Conservation (phyloP, 1,140 invertebrate genomes). For the Colletes latitarsis region DNA sequence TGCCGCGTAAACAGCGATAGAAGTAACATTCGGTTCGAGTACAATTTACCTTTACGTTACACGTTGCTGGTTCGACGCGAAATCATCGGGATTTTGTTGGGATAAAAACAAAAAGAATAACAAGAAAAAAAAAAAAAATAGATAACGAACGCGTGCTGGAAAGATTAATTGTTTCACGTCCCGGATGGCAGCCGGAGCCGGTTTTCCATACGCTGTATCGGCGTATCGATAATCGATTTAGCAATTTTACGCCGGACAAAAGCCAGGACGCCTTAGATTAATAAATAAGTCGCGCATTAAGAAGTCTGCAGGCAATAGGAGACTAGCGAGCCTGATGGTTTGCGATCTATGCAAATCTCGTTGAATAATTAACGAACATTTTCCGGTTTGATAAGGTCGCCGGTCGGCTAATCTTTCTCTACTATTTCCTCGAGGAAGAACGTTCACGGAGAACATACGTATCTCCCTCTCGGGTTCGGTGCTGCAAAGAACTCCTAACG, state of each 20-base stretch:
- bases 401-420: not conserved
- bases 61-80: not conserved
- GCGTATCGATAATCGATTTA: slow-evolving; percentile 34
- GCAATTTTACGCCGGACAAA: slow-evolving; percentile 13
- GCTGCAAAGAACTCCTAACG: slow-evolving; percentile 32
- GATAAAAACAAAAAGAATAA: not conserved
- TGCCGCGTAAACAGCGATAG: not conserved
- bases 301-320: slow-evolving; percentile 1
- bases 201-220: not conserved
- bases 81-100: not conserved
- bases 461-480: slow-evolving; percentile 5
- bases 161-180: slow-evolving; percentile 29
- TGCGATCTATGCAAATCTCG: slow-evolving; percentile 29
- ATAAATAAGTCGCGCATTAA: slow-evolving; percentile 28
- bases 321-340: not conserved
- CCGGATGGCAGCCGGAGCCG: no score
- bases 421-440: slow-evolving; percentile 11
- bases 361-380: slow-evolving; percentile 37
- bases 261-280: not conserved
- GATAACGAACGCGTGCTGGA: not conserved
- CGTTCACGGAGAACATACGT: slow-evolving; percentile 3
- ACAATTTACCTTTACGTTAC: not conserved
- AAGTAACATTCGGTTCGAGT: not conserved
- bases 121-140: not conserved
- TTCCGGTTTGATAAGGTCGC: slow-evolving; percentile 36